A percentile compares a stretch with the other conserved stretches of the same genome.
Evolutionary conservation across 2,888 invertebrate genomes (phyloP).

Genomic region (Brachycybe producta): DNA sequence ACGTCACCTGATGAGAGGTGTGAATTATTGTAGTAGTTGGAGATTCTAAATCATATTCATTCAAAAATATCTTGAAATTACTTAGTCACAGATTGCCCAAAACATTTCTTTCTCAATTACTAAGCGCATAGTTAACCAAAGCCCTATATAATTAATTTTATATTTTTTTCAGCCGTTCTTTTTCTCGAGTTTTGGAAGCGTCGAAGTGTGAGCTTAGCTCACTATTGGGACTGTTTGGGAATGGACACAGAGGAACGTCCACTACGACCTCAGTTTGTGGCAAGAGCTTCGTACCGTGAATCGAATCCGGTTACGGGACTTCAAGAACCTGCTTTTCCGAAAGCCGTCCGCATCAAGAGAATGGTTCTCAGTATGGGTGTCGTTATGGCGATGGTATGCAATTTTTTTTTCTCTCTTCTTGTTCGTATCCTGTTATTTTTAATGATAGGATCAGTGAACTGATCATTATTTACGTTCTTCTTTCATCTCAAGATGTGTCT

Average conservation of each 20-base stretch:
- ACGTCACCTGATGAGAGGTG: too few species aligned
- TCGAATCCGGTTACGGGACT: slow-evolving; percentile 44
- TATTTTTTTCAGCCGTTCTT: slow-evolving; percentile 37
- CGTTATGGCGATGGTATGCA: slow-evolving; percentile 41
- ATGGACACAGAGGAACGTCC: slow-evolving; percentile 43
- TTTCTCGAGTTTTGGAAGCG: slow-evolving; percentile 46
- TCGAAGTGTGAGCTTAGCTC: slow-evolving; percentile 41
- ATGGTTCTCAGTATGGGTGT: slow-evolving; percentile 41
- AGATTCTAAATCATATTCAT: too few species aligned
- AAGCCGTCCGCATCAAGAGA: slow-evolving; percentile 36
- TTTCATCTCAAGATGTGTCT: slow-evolving; percentile 36
- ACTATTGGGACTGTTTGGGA: slow-evolving; percentile 45
- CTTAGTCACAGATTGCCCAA: too few species aligned
- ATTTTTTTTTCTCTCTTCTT: background rate
- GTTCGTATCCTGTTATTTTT: background rate
- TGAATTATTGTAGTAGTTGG: too few species aligned
- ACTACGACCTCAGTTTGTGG: slow-evolving; percentile 44
- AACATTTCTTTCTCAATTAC: too few species aligned
- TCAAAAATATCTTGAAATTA: too few species aligned
- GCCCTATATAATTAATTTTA: too few species aligned
- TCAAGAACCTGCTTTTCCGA: slow-evolving; percentile 42
- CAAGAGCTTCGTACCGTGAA: slow-evolving; percentile 39
- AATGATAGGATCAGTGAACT: background rate
- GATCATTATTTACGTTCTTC: background rate
- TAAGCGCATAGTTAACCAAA: background rate